Evolutionary conservation across 2,113 vertebrate genomes (phyloP).

Genomic region (Narcine bancroftii): DNA sequence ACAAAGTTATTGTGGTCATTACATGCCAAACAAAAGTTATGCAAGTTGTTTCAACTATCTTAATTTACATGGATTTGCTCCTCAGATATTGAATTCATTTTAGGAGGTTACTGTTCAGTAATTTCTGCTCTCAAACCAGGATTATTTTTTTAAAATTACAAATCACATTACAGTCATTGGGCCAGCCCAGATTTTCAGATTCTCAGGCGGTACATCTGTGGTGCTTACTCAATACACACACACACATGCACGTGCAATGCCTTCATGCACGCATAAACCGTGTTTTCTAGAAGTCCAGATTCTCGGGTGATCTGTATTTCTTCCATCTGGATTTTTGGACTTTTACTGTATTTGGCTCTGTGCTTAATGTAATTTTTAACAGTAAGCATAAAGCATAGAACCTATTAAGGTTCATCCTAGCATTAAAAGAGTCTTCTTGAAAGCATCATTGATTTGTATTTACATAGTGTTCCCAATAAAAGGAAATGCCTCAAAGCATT

Average conservation of each 20-base stretch:
- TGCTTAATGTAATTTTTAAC: neutral
- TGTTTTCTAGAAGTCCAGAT: no score
- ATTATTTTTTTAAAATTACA: neutral
- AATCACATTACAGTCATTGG: constrained; percentile 5
- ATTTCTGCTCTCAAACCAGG: neutral
- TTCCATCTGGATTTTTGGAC: no score
- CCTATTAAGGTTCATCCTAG: neutral
- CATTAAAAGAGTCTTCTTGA: neutral
- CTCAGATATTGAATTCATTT: neutral
- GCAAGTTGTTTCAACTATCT: neutral
- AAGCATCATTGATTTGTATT: neutral
- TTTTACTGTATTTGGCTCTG: no score
- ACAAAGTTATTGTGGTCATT: neutral
- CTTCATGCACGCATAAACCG: no score
- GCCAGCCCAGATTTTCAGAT: no score
- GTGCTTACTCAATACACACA: no score
- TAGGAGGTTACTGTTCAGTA: neutral
- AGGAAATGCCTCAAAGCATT: no score
- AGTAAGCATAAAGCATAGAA: neutral
- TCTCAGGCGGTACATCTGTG: no score
- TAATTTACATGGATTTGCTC: neutral
- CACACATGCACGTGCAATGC: no score
- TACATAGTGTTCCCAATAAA: no score
- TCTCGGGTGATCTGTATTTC: no score
- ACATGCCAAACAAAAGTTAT: neutral